A percentile compares a stretch with the other conserved stretches of the same genome.
Conservation (phyloP, 2,797 vertebrate genomes). For the Chelon auratus region DNA sequence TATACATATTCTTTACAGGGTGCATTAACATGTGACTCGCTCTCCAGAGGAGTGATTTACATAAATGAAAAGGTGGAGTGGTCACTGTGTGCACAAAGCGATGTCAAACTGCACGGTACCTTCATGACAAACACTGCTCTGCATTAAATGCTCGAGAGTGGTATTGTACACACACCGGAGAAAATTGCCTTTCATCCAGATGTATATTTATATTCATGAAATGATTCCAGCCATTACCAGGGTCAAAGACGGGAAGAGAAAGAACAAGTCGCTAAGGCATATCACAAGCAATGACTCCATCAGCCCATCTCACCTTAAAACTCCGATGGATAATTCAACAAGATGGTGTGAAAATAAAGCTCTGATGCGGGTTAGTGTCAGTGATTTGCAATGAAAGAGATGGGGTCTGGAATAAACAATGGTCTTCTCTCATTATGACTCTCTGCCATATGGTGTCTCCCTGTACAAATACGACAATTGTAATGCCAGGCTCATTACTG, state of each 20-base stretch:
- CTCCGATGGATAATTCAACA: slow-evolving; percentile 73
- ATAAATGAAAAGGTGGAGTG: slow-evolving; percentile 41
- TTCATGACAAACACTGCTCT: slow-evolving; percentile 53
- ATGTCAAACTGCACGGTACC: slow-evolving; percentile 34
- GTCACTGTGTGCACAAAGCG: slow-evolving; percentile 22
- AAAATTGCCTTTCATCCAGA: slow-evolving; percentile 62
- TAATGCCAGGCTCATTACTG: slow-evolving; percentile 67
- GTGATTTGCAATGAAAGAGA: slow-evolving; percentile 63
- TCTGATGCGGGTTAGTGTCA: slow-evolving; percentile 50
- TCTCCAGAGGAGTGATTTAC: slow-evolving; percentile 34
- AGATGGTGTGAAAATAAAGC: slow-evolving; percentile 57
- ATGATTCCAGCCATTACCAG: slow-evolving; percentile 68
- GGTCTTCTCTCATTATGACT: slow-evolving; percentile 53
- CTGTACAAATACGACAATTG: slow-evolving; percentile 60
- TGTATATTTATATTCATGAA: slow-evolving; percentile 75
- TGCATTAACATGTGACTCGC: slow-evolving; percentile 31
- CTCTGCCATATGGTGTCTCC: slow-evolving; percentile 63
- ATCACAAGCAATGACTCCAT: slow-evolving; percentile 59
- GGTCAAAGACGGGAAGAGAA: slow-evolving; percentile 67
- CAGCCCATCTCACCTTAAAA: slow-evolving; percentile 61
- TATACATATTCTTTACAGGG: slow-evolving; percentile 1
- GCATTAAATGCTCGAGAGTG: slow-evolving; percentile 58
- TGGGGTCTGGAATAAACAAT: slow-evolving; percentile 58
- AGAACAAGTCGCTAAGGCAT: slow-evolving; percentile 62
- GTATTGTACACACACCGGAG: slow-evolving; percentile 60